Evolutionary conservation across 2,888 invertebrate genomes (phyloP).

Genomic region (Steinernema hermaphroditum): DNA sequence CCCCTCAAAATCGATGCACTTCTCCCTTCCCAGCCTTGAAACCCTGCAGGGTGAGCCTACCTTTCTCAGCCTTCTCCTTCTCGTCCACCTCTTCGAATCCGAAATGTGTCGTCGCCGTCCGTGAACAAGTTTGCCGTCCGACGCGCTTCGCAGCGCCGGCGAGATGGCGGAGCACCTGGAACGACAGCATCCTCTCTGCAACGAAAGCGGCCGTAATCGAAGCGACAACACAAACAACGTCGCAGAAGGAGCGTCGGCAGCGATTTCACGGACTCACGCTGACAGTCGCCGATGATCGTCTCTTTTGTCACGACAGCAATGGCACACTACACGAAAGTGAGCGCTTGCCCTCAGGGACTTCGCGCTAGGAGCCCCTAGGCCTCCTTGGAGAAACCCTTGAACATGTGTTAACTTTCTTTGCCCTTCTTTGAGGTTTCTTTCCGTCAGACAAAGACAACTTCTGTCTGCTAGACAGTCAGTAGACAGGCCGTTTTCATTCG

Average conservation of each 20-base stretch:
- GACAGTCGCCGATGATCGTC: background rate
- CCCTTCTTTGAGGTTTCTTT: too few species aligned
- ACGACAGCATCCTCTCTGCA: background rate
- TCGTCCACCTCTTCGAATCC: conserved; percentile 60
- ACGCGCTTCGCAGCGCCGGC: background rate
- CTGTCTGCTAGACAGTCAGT: too few species aligned
- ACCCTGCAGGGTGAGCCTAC: conserved; percentile 35
- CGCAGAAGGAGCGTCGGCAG: background rate
- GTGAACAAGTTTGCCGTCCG: background rate
- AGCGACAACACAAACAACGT: background rate
- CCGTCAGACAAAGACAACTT: too few species aligned
- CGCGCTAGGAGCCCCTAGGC: too few species aligned
- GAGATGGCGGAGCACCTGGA: conserved; percentile 2
- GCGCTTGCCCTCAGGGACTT: too few species aligned
- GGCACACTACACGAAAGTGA: background rate
- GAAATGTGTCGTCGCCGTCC: conserved; percentile 57
- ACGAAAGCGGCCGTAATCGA: background rate
- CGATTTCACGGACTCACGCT: background rate
- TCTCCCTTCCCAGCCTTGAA: too few species aligned
- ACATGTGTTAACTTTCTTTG: too few species aligned
- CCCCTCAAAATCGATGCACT: too few species aligned
- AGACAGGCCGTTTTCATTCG: too few species aligned
- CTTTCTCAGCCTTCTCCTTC: conserved; percentile 57
- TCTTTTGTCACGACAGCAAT: background rate
- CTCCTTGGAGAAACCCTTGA: too few species aligned